Evolutionary conservation across 1,140 invertebrate species (phyloP), one percentile per base, ranked within the genome.

Genomic region (Drosophila ananassae): DNA sequence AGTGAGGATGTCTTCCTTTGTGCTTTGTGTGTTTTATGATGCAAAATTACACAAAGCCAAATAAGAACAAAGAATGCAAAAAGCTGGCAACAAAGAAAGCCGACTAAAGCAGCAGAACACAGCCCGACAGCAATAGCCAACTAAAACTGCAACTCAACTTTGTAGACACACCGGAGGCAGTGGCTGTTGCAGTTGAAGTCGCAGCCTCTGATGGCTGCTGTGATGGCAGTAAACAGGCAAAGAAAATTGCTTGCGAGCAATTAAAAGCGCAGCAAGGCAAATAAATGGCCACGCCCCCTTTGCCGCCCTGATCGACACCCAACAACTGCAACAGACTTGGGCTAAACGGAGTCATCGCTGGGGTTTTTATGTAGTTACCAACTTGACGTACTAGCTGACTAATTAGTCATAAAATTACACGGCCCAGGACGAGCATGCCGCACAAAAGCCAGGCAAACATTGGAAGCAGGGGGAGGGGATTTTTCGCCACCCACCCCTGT

Each of bases 371-470:
- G 75, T 64, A 79, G 80, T 75, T 83, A 73, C 69, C 74, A 84
- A 84, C 80, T 84, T 84, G 82, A 75, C 58, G 75, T 64, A 85
- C 78, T 79, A 82, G 82, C 82, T 78, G 78, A 76, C 82, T 85
- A 85, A 85, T 85, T 85, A 85, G 82, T 87, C 82, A 85, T 85
- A 85, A 85, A 85, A 85, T 85, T 85, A 82, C 82, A 85, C 64
- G 83, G 55, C 39, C 53, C 74, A 56, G 63, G 60, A 77, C 21
- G 63, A 59, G 56, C 53, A n/a, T 51, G 58, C 54, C 34, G 60
- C 73, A 66, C 78, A 84, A 84, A 74, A 79, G 54, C 54, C 47
- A 44, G 67, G 47, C 77, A 87, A 87, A 87, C 64, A 77, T 13
- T 24, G 54, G 13, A 28, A 60, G 34, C 9, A 10, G 34, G 60